A percentile compares a stretch with the other conserved stretches of the same genome.
Evolutionary conservation across 2,888 invertebrate genomes (phyloP).

Genomic region (Amphipyra tragopoginis): DNA sequence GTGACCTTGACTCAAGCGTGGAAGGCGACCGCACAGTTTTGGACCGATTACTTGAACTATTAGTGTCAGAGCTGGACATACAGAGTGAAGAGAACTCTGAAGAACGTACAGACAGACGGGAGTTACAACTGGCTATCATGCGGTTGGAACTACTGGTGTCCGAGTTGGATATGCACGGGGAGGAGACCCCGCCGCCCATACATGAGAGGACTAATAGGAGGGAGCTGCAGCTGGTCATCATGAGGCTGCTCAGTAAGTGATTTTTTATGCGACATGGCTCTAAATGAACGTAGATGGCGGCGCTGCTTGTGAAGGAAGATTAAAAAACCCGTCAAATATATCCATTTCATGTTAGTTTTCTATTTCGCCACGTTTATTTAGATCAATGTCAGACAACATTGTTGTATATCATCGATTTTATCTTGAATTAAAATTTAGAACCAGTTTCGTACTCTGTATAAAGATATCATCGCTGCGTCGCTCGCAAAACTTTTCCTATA

Average conservation of each 20-base stretch:
- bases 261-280: no score
- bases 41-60: constrained; percentile 92
- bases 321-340: no score
- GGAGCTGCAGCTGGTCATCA: constrained; percentile 96
- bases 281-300: no score
- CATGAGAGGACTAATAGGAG: constrained; percentile 92
- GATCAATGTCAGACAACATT: no score
- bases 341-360: no score
- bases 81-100: constrained; percentile 84
- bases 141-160: constrained; percentile 93
- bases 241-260: constrained; percentile 95
- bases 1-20: constrained; percentile 96
- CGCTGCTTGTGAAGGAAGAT: no score
- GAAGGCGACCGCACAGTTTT: constrained; percentile 94
- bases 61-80: constrained; percentile 93
- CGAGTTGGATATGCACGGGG: constrained; percentile 91
- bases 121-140: constrained; percentile 96
- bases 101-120: constrained; percentile 92
- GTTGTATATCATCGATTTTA: no score
- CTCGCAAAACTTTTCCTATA: no score
- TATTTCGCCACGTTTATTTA: no score
- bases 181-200: constrained; percentile 83
- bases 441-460: no score
- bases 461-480: no score
- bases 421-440: no score